Percentiles rank a stretch among this genome's conserved stretches.
phyloP scores from a whole-genome alignment of 2,113 vertebrate species.

The Thymallus thymallus region DNA sequence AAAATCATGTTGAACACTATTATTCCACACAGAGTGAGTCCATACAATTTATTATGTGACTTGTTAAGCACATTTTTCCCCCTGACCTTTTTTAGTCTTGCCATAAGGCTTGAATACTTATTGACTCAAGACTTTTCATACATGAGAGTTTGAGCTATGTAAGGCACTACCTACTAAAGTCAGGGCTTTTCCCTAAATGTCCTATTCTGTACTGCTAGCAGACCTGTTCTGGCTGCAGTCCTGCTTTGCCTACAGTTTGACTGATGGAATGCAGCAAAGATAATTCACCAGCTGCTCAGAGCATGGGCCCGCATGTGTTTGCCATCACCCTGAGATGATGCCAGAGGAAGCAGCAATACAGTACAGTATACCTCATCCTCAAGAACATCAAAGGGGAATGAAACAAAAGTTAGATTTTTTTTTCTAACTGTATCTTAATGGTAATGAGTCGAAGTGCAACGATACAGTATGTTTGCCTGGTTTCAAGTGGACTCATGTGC shows the following conservation, averaged over 20 bases:
- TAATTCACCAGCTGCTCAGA: conserved; percentile 66
- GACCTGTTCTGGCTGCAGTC: conserved; percentile 27
- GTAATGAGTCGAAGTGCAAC: conserved; percentile 46
- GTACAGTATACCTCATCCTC: conserved; percentile 24
- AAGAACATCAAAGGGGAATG: conserved; percentile 56
- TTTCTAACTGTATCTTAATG: conserved; percentile 40
- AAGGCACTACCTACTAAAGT: neutral
- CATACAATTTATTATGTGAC: no score
- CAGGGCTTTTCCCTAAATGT: conserved; percentile 23
- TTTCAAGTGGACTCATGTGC: conserved; percentile 28
- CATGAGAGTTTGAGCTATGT: no score
- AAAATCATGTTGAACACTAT: no score
- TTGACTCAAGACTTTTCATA: no score
- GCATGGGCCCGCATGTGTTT: conserved; percentile 61
- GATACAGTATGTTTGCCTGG: conserved; percentile 26
- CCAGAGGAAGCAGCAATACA: conserved; percentile 33
- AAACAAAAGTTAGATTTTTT: conserved; percentile 52
- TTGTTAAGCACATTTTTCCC: no score
- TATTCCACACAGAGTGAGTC: no score
- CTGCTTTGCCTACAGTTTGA: conserved; percentile 41
- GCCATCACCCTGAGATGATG: conserved; percentile 45
- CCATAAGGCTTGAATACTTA: no score
- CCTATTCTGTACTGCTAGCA: conserved; percentile 27
- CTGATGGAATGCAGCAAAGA: conserved; percentile 57
- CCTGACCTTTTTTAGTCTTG: no score